Base-by-base conservation (phyloP, 1,140 invertebrate genomes). In the Dreissena rostriformis region DNA sequence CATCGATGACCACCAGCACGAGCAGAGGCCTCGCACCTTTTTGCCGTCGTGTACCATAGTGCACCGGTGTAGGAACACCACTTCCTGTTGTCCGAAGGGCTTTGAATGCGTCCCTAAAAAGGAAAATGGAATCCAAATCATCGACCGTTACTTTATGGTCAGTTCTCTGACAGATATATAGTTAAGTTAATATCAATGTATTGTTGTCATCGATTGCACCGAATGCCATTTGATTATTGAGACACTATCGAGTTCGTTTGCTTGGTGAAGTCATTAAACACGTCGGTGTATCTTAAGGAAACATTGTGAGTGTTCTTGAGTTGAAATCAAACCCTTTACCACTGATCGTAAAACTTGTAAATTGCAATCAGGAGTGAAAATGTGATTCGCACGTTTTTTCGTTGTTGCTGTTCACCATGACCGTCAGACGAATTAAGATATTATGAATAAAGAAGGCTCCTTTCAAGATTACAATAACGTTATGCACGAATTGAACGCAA, bases 71-170 rank as follows among this genome's bases (percentile, higher is more conserved):
- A 51, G 65, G 22, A 66, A 78, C 8, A 24, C 61, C 14, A 65
- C 75, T 8, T 61, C 57, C 4, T 78, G 75, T 53, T 78, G 75
- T 28, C 63, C 75, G 12, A 28, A 49, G 19, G 75, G 75, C 5
- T 19, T 29, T 26, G 49, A 51, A 26, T 78, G 75, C 19, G 75
- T 12, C 11, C 75, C 75, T 24, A 78, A 39, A 24, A 67, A 49
- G 22, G 61, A 78, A 22, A 75, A 61, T 24, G 75, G 75, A 39
- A 78, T 78, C 19, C 29, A 78, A 53, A 19, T 78, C 0, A n/a
- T 78, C 26, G 75, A 78, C 22, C 65, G 28, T 22, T 67, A 66
- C 28, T 78, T 78, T 26, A 67, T 78, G 61, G 75, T 78, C 65
- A 26, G 75, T 26, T 5, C 2, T 63, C 19, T 24, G n/a, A n/a